Conservation (phyloP, 2,113 vertebrate species). For the Peromyscus californicus region DNA sequence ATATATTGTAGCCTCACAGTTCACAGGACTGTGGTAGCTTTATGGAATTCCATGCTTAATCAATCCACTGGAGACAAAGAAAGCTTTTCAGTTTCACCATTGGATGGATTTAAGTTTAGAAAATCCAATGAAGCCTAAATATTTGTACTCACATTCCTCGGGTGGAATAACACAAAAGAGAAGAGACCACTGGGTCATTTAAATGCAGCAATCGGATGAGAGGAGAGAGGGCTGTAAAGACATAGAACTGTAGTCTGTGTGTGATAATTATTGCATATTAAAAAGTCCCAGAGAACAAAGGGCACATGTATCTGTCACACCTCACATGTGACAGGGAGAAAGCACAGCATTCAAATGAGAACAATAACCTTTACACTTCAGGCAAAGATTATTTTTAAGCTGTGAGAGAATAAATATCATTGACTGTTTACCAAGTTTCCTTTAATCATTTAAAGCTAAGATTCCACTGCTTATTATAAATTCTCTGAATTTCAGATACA, state of each 20-base stretch:
- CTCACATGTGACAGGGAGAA: slow-evolving; percentile 45
- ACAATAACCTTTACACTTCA: slow-evolving; percentile 21
- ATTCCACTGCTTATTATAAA: slow-evolving; percentile 37
- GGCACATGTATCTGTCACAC: slow-evolving; percentile 51
- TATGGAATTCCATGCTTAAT: slow-evolving; percentile 76
- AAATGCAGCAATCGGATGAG: slow-evolving; percentile 25
- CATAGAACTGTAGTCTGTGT: slow-evolving; percentile 10
- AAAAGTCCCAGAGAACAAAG: slow-evolving; percentile 61
- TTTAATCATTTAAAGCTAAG: slow-evolving; percentile 58
- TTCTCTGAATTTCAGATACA: slow-evolving; percentile 15
- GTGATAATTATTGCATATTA: slow-evolving; percentile 35
- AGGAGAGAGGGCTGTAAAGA: slow-evolving; percentile 30
- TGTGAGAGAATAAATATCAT: slow-evolving; percentile 35
- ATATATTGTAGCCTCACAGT: slow-evolving; percentile 46
- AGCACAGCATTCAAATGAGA: slow-evolving; percentile 66
- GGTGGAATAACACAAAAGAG: slow-evolving; percentile 51
- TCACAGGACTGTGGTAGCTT: slow-evolving; percentile 67
- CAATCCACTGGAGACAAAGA: slow-evolving; percentile 68
- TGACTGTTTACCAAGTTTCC: slow-evolving; percentile 53
- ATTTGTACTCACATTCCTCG: slow-evolving; percentile 54
- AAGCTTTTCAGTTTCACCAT: slow-evolving; percentile 73
- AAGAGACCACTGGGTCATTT: slow-evolving; percentile 48
- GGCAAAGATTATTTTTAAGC: slow-evolving; percentile 38
- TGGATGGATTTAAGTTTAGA: slow-evolving; percentile 61
- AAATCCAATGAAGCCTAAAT: slow-evolving; percentile 65